Conservation (phyloP, 2,113 vertebrate genomes). For the Brachirus orientalis region DNA sequence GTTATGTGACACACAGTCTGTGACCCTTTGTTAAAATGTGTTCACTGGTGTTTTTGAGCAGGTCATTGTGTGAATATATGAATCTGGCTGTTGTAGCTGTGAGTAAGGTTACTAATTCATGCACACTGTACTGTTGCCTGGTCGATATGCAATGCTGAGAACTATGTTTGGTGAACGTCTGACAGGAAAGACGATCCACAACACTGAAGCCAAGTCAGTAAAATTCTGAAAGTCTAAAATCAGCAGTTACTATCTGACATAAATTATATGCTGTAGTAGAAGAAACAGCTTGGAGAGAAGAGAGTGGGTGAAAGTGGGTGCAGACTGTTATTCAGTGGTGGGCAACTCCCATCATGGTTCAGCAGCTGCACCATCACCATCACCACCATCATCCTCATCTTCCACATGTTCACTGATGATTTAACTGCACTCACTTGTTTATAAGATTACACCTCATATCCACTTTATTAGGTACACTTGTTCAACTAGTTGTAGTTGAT, state of each 20-base stretch:
- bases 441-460: not conserved
- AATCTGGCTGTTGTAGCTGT: slow-evolving; percentile 16
- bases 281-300: not conserved
- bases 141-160: slow-evolving; percentile 43
- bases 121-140: slow-evolving; percentile 40
- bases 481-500: no score
- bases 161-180: slow-evolving; percentile 1
- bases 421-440: not conserved
- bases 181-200: not conserved
- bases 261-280: not conserved
- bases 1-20: not conserved
- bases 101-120: slow-evolving; percentile 49
- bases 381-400: not conserved
- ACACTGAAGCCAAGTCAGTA: not conserved
- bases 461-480: no score
- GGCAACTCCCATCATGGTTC: not conserved
- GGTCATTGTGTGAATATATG: slow-evolving; percentile 1
- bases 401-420: not conserved
- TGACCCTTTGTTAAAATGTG: slow-evolving; percentile 3
- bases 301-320: not conserved
- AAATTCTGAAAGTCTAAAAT: not conserved
- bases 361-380: not conserved
- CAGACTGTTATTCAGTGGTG: not conserved
- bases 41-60: not conserved
- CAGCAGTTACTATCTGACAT: not conserved